phyloP scores from a whole-genome alignment of 1,140 invertebrate genomes.

The Lepidostoma basale region DNA sequence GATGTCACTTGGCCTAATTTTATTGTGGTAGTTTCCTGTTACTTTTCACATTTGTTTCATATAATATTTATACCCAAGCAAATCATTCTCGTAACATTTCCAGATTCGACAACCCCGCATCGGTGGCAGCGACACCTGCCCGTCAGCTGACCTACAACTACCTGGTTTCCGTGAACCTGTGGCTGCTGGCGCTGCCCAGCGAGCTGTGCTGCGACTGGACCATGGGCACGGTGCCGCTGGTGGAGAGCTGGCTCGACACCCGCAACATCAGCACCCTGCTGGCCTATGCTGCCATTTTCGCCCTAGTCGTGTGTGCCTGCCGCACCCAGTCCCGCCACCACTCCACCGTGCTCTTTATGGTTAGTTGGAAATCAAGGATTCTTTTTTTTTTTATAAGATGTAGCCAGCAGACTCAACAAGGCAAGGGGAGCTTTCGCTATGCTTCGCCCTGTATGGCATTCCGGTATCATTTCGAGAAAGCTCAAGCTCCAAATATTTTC shows the following conservation, averaged over 20 bases:
- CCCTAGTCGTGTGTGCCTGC: constrained; percentile 70
- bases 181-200: constrained; percentile 87
- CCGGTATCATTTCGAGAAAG: no score
- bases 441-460: no score
- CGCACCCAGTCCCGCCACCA: constrained; percentile 69
- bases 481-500: neutral
- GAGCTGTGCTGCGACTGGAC: constrained; percentile 98
- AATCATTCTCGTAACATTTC: constrained; percentile 44
- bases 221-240: constrained; percentile 93
- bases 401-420: no score
- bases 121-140: constrained; percentile 74
- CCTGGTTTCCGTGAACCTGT: constrained; percentile 87
- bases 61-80: no score
- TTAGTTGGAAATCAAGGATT: constrained; percentile 59
- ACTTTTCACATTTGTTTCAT: no score
- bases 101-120: constrained; percentile 93
- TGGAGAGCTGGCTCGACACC: constrained; percentile 78
- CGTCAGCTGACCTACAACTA: constrained; percentile 94
- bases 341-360: constrained; percentile 83
- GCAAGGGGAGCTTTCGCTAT: no score
- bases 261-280: constrained; percentile 85
- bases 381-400: constrained; percentile 9
- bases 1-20: no score
- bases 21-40: no score
- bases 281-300: constrained; percentile 70